phyloP scores from a whole-genome alignment of 2,797 vertebrate genomes.

The Toxotes lorentzi region DNA sequence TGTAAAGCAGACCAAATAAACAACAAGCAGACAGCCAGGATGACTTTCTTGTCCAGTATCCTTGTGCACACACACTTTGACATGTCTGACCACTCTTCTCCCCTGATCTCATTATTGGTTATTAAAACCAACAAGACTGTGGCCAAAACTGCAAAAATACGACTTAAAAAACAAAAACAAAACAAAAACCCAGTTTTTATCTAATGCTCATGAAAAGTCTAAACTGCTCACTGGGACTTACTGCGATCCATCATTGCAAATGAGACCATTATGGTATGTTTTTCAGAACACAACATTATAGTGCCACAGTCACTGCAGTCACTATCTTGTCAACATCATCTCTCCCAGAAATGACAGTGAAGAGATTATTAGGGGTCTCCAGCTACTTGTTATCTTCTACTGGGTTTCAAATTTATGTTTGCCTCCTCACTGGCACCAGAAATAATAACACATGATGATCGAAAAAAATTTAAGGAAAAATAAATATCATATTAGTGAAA shows the following conservation, averaged over 20 bases:
- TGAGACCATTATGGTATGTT: slow-evolving; percentile 21
- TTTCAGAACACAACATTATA: slow-evolving; percentile 20
- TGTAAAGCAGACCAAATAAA: background rate
- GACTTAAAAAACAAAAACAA: background rate
- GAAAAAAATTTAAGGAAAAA: background rate
- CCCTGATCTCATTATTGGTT: background rate
- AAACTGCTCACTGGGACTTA: slow-evolving; percentile 11
- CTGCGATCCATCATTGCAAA: slow-evolving; percentile 41
- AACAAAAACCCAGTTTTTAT: background rate
- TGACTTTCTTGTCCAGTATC: background rate
- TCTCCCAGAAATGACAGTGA: background rate
- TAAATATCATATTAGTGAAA: background rate
- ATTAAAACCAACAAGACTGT: background rate
- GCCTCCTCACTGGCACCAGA: background rate
- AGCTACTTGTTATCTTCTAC: background rate
- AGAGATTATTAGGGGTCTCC: slow-evolving; percentile 3
- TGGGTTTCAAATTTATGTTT: background rate
- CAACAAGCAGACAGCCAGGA: background rate
- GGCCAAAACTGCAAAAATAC: background rate
- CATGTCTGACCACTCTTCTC: no score
- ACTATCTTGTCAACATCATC: slow-evolving; percentile 12
- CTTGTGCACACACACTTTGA: background rate
- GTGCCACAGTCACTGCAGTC: slow-evolving; percentile 4
- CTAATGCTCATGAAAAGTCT: slow-evolving; percentile 2
- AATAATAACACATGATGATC: slow-evolving; percentile 1